phyloP scores from a whole-genome alignment of 2,888 invertebrate genomes.

The Brenthis hecate region DNA sequence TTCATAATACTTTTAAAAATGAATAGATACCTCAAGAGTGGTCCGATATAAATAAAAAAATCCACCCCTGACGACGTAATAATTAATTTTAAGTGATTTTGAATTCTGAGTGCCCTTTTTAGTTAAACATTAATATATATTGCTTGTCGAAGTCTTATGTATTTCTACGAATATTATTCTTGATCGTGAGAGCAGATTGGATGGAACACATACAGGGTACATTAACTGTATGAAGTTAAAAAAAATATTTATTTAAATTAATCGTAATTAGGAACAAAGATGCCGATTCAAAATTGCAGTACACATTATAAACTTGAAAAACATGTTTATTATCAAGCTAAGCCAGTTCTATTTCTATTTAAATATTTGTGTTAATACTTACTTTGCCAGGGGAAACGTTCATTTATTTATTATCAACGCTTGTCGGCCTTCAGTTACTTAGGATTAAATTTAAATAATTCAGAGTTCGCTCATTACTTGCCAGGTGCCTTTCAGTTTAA shows the following conservation, averaged over 20 bases:
- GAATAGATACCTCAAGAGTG: too few species aligned
- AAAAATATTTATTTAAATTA: not conserved
- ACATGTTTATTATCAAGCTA: constrained; percentile 29
- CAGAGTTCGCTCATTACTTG: constrained; percentile 13
- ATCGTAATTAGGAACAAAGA: constrained; percentile 1
- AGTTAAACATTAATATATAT: too few species aligned
- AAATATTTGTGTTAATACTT: constrained; percentile 22
- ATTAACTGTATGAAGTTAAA: not conserved
- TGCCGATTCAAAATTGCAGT: constrained; percentile 19
- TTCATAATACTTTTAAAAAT: too few species aligned
- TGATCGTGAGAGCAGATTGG: too few species aligned
- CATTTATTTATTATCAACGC: constrained; percentile 21
- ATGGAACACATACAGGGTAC: too few species aligned
- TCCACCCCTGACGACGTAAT: too few species aligned
- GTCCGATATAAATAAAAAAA: too few species aligned
- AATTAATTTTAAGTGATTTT: too few species aligned
- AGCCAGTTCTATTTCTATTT: constrained; percentile 26
- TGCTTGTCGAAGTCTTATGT: too few species aligned
- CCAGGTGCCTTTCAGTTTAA: not conserved
- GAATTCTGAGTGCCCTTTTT: too few species aligned
- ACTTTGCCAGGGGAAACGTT: constrained; percentile 22
- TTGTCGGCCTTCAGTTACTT: constrained; percentile 13
- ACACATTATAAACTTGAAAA: constrained; percentile 27
- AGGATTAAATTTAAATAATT: constrained; percentile 15
- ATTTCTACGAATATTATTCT: too few species aligned